Base-by-base conservation (phyloP, 2,888 invertebrate genomes). In the Aphodius sticticus region DNA sequence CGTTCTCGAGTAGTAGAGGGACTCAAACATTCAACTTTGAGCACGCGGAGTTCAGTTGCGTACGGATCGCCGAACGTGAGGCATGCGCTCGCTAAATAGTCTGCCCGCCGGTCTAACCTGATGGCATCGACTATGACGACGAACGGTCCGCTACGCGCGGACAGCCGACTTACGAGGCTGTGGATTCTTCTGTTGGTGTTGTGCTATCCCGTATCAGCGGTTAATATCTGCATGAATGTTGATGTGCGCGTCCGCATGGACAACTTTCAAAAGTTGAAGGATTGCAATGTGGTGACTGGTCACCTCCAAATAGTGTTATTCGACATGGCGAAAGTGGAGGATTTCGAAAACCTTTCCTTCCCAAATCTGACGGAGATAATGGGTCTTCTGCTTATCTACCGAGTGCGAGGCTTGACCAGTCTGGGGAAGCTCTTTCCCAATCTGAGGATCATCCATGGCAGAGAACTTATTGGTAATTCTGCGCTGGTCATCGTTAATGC, bases 311-410 rank as follows among this genome's bases (percentile, higher is more conserved):
- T 97, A 75, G 91, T 93, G 0, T 89, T 95, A 16, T 91, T 96
- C 81, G 93, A 94, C 81, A 89, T 88, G 77, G 86, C 85, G 6
- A 84, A 77, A 3, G 74, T 78, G 35, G 78, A 79, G 16, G 81
- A 84, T 16, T 85, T 84, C 77, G 83, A 84, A 70, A 82, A 82
- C 70, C 84, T 85, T n/a, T 89, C 89, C 69, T 95, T 95, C 87
- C 94, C 95, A 0, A 90, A 94, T 82, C 90, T 98, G 0, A 91
- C 93, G 78, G 97, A 97, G 90, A 94, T 98, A 81, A 96, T 96
- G 14, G 97, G 95, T 35, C 96, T 93, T 87, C 88, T 98, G 37
- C 89, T 96, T 6, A 87, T 97, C 69, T 96, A 94, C 86, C 91
- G 95, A 76, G 94, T 95, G 2, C 90, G 90, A 16, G 94, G 93